Conservation (phyloP, 1,140 invertebrate genomes). For the Brachionus asplanchnoidis region DNA sequence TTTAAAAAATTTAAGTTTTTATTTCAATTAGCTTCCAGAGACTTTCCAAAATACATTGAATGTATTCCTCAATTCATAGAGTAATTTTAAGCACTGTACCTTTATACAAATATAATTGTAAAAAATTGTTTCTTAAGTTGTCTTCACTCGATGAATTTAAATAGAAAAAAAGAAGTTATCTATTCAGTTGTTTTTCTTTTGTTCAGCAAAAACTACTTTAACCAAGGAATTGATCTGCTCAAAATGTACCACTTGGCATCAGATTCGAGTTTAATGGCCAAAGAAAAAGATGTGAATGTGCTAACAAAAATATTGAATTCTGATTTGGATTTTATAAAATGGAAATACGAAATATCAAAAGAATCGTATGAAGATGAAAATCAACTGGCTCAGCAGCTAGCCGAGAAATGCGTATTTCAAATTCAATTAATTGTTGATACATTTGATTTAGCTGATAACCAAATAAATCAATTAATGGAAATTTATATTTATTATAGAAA, state of each 20-base stretch:
- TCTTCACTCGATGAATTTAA: constrained; percentile 28
- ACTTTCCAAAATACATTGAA: constrained; percentile 25
- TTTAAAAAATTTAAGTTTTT: background rate
- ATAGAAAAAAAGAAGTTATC: constrained; percentile 26
- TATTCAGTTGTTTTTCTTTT: constrained; percentile 34
- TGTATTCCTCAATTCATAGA: constrained; percentile 36
- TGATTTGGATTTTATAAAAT: constrained; percentile 32
- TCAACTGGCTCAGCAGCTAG: background rate
- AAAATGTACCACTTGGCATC: constrained; percentile 16
- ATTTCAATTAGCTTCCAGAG: background rate
- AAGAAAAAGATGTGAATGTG: constrained; percentile 6
- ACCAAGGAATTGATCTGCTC: background rate
- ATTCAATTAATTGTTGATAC: constrained; percentile 14
- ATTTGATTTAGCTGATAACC: background rate
- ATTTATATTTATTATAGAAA: constrained; percentile 32
- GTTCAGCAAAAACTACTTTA: constrained; percentile 19
- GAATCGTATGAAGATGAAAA: background rate
- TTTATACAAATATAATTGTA: background rate
- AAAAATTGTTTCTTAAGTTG: background rate
- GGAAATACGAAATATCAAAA: background rate
- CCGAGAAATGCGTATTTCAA: constrained; percentile 29
- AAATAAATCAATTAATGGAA: constrained; percentile 13
- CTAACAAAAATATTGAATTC: constrained; percentile 10
- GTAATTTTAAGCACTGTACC: background rate
- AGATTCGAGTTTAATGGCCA: background rate